These are phyloP conservation scores for Amphiprion percula DNA, from an alignment of 2,113 vertebrate species.

Conservation along the genomic window DNA sequence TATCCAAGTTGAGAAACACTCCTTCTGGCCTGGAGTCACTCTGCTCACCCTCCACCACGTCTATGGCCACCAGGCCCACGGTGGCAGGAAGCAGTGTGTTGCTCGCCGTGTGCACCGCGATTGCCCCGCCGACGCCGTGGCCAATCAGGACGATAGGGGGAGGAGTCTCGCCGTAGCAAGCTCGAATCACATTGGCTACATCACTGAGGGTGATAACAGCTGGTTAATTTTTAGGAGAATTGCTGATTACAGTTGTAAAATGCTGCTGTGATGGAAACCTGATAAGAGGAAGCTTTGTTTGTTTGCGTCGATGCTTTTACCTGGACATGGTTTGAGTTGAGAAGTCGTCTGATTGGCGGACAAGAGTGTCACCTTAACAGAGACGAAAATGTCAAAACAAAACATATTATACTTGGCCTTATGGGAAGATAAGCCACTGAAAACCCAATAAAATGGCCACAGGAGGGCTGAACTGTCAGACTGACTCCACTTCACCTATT, in stretches of 20 bases:
- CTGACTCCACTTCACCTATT: no score
- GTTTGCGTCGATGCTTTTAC: conserved; percentile 33
- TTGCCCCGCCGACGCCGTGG: conserved; percentile 79
- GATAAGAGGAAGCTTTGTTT: background rate
- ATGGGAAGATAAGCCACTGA: no score
- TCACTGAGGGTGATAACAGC: conserved; percentile 55
- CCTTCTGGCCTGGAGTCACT: no score
- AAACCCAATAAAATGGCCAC: no score
- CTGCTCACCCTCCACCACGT: conserved; percentile 76
- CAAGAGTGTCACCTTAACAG: conserved; percentile 67
- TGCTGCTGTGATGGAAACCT: no score
- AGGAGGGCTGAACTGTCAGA: no score
- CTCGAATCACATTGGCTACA: conserved; percentile 76
- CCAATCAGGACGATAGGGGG: conserved; percentile 78
- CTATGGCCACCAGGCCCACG: conserved; percentile 77
- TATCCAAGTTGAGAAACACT: no score
- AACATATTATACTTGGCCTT: no score
- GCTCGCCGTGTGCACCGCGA: conserved; percentile 73
- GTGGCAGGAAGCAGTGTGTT: conserved; percentile 66
- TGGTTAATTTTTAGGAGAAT: no score
- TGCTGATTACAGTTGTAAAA: background rate
- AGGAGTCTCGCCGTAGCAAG: conserved; percentile 75
- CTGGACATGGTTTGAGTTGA: conserved; percentile 81
- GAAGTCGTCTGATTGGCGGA: conserved; percentile 75
- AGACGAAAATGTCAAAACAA: background rate